Evolutionary conservation across 2,888 invertebrate species (phyloP).

Genomic region (Thysanoteuthis rhombus): DNA sequence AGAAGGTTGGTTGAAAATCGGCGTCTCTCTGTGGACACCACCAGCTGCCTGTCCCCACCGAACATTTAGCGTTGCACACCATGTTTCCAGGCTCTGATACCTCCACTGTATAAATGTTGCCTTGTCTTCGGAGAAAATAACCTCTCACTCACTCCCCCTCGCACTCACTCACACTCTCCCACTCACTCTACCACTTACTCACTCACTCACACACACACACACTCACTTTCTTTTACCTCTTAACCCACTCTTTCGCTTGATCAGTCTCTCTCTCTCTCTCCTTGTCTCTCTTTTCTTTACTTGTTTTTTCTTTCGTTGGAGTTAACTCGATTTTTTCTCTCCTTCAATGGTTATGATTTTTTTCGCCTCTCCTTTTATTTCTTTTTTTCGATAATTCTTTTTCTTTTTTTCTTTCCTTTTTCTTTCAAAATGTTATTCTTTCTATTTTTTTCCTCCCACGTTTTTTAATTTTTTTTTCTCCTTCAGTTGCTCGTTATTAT

Average conservation of each 20-base stretch:
- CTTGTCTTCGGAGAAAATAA: background rate
- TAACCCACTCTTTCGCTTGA: background rate
- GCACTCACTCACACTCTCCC: background rate
- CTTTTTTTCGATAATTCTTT: background rate
- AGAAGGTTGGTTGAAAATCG: constrained; percentile 20
- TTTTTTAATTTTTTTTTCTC: background rate
- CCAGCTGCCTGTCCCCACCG: constrained; percentile 23
- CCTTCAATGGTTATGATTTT: too few relatives aligned
- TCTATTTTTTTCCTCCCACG: background rate
- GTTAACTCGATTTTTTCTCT: background rate
- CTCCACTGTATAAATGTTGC: background rate
- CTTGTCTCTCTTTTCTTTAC: background rate
- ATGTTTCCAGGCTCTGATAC: constrained; percentile 13
- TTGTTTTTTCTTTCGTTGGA: background rate
- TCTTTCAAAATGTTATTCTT: background rate
- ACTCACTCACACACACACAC: background rate
- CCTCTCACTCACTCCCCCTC: background rate
- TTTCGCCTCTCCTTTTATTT: background rate
- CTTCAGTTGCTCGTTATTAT: background rate
- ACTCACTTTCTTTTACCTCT: background rate
- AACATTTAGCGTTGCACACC: constrained; percentile 27
- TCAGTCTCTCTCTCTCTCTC: background rate
- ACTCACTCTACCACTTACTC: background rate
- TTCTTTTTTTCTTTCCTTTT: background rate
- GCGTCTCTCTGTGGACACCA: constrained; percentile 28